phyloP scores from a whole-genome alignment of 2,888 invertebrate species.

The Neria commutata region DNA sequence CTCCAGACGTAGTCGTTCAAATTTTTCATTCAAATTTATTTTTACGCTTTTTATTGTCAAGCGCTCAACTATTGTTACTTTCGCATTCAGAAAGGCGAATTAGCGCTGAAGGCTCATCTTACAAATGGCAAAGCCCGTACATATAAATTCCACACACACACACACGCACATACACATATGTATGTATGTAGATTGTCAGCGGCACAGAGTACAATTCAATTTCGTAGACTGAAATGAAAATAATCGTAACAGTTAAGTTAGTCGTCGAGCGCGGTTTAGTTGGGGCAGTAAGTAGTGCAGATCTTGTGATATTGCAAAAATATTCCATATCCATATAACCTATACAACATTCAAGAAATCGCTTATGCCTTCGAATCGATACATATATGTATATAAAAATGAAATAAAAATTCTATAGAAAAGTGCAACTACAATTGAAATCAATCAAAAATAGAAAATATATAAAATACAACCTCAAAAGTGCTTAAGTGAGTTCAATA shows the following conservation, averaged over 20 bases:
- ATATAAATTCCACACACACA: too few species aligned
- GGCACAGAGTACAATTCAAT: not conserved
- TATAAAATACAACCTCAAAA: too few species aligned
- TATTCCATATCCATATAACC: not conserved
- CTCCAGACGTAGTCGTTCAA: not conserved
- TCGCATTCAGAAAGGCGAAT: constrained; percentile 28
- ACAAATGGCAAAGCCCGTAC: constrained; percentile 30
- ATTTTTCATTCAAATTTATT: not conserved
- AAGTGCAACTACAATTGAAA: not conserved
- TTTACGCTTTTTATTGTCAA: too few species aligned
- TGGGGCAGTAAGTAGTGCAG: constrained; percentile 26
- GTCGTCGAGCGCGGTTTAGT: constrained; percentile 33
- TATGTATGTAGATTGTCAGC: not conserved
- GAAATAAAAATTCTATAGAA: too few species aligned
- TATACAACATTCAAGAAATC: not conserved
- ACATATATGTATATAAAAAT: too few species aligned
- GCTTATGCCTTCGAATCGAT: too few species aligned
- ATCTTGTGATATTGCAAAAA: constrained; percentile 19
- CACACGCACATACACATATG: not conserved
- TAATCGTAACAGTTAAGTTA: constrained; percentile 31
- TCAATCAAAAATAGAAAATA: too few species aligned
- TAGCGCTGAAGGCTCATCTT: constrained; percentile 46
- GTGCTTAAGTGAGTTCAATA: too few species aligned
- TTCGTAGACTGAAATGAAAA: constrained; percentile 28
- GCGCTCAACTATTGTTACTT: constrained; percentile 12